A percentile compares a stretch with the other conserved stretches of the same genome.
Conservation (phyloP, 2,888 invertebrate species). For the Malthinus seriepunctatus region DNA sequence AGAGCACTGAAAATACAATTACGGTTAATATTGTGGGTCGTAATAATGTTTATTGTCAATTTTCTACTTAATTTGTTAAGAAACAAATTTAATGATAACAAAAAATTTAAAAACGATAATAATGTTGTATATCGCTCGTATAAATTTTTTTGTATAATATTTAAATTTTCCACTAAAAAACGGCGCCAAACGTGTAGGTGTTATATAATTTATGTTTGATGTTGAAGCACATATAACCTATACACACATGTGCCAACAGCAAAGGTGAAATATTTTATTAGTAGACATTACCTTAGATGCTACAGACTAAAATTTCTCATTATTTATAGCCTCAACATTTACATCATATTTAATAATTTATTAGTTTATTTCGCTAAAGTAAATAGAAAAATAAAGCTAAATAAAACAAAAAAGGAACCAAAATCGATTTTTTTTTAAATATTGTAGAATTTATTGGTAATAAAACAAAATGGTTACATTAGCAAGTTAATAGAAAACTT, state of each 20-base stretch:
- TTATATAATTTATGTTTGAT: constrained; percentile 35
- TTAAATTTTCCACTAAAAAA: constrained; percentile 15
- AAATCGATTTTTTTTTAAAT: too few species aligned
- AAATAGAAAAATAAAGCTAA: too few species aligned
- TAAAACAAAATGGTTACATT: too few species aligned
- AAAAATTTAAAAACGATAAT: too few species aligned
- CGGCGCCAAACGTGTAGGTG: constrained; percentile 30
- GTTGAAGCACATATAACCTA: constrained; percentile 28
- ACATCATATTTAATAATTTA: neutral
- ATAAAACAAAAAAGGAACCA: too few species aligned
- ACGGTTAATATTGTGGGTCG: constrained; percentile 7
- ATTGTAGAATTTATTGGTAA: too few species aligned
- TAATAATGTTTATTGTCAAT: constrained; percentile 5
- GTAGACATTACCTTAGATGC: constrained; percentile 36
- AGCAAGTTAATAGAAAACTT: too few species aligned
- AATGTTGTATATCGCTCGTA: too few species aligned
- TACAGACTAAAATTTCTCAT: constrained; percentile 25
- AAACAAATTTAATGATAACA: neutral
- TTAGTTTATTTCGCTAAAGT: constrained; percentile 6
- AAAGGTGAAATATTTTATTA: constrained; percentile 40
- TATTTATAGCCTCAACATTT: constrained; percentile 21
- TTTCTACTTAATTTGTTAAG: constrained; percentile 3
- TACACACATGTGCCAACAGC: constrained; percentile 35
- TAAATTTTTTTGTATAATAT: constrained; percentile 15
- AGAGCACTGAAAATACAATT: constrained; percentile 6